Base-by-base conservation (phyloP, 2,113 vertebrate genomes). In the Ondatra zibethicus region DNA sequence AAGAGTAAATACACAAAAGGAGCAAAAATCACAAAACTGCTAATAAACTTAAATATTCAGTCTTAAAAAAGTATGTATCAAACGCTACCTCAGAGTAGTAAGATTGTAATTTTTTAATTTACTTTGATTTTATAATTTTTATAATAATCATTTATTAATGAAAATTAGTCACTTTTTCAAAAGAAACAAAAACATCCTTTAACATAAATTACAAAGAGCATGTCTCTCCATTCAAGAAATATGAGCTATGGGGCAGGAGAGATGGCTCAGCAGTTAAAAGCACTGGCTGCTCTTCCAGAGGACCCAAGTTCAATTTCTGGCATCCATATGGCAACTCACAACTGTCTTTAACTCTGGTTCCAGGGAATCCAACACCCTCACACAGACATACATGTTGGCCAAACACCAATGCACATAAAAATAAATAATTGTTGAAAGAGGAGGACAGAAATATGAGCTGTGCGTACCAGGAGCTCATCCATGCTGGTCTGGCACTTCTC, bases 401-500 rank as follows among this genome's bases (percentile, higher is more conserved):
- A 72, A 70, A 72, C 17, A 39, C 70, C 36, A 72, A 39, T 72
- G 70, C 70, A 72, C 36, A 72, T 21, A 72, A 72, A 72, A 72
- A 39, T 72, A 72, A 72, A 72, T n/a, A 72, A 72, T n/a, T 19
- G 3, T n/a, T 10, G 19, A 72, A 68, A 21, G 8, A 72, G 7
- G 19, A 72, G 1, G n/a, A 39, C 33, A 70, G 65, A 31, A 19
- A 70, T 19, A 70, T 21, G 52, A 82, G 29, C 55, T 1, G 0
- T 76, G 68, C 98, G 82, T 99, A 99, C 99, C 99, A 99, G 97
- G 72, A 99, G 99, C 85, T 99, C 99, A 85, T 99, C 99, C 99
- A 99, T 99, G 98, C 99, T 99, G 0, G 99, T 99, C 95, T 99
- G 99, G 98, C 99, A 99, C 96, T 99, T 99, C 97, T 99, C 99